Conservation (phyloP, 2,888 invertebrate species). For the Kryphioiulus occultus region DNA sequence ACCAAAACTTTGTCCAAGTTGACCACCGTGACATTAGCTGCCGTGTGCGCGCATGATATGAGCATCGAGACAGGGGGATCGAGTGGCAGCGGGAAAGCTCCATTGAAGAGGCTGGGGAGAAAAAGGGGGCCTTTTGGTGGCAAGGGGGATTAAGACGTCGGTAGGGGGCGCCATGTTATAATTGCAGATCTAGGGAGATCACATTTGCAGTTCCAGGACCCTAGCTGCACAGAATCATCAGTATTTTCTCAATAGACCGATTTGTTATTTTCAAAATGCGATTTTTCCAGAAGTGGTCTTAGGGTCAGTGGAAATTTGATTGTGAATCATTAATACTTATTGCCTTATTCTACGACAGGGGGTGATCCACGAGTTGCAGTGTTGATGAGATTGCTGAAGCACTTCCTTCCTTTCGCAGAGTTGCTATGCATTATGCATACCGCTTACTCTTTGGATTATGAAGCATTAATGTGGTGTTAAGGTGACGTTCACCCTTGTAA, state of each 20-base stretch:
- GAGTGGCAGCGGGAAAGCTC: slow-evolving; percentile 18
- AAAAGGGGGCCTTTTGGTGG: background rate
- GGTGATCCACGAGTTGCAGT: too few species aligned
- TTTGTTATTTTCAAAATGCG: too few species aligned
- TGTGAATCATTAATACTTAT: too few species aligned
- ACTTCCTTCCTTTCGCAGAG: background rate
- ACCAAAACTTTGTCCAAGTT: slow-evolving; percentile 31
- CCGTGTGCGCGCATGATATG: slow-evolving; percentile 25
- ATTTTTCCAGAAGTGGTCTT: too few species aligned
- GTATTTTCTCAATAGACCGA: too few species aligned
- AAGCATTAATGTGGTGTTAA: background rate
- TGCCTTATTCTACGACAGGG: too few species aligned
- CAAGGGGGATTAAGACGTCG: background rate
- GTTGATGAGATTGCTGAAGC: background rate
- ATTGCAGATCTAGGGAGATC: background rate
- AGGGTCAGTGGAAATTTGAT: too few species aligned
- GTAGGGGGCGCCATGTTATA: background rate
- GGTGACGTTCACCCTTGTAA: background rate
- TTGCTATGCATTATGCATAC: background rate
- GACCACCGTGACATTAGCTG: slow-evolving; percentile 35
- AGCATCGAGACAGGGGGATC: slow-evolving; percentile 20
- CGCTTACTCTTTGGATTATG: background rate
- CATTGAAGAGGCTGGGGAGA: slow-evolving; percentile 22
- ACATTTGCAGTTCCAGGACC: too few species aligned
- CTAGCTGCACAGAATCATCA: too few species aligned